Evolutionary conservation across 2,113 vertebrate species (phyloP), one percentile per base, ranked within the genome.

Genomic region (Triplophysa tibetana): DNA sequence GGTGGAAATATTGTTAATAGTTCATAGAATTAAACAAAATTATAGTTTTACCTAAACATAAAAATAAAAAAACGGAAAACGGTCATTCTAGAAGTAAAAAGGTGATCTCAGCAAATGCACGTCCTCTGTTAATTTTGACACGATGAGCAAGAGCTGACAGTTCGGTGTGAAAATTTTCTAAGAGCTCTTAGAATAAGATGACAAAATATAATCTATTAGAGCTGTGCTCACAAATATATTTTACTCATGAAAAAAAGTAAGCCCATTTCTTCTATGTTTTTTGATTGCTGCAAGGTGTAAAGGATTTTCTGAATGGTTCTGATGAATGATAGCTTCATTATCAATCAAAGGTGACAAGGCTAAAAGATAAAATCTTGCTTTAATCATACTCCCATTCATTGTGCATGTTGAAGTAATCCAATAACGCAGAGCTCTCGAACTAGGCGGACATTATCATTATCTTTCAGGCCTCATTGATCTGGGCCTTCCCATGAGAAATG

Each of bases 401-500:
- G 68, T 78, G 76, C 72, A 72, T 72, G 78, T 79, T 85, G 84
- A 83, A 64, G 75, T 82, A 78, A 84, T 67, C 73, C 76, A 77
- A 80, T 87, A 70, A 83, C 61, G 45, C 38, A 54, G 64, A 56
- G 69, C 81, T 77, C 78, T 67, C 54, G 62, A 79, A 82, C 79
- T 70, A 80, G 43, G 79, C 75, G 75, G 83, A 87, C 81, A 85
- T 50, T 58, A 77, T 83, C 67, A 45, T 83, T 52, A 66, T 79
- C 81, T 82, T 81, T 77, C 66, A 81, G 77, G 24, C 74, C n/a
- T 50, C 75, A 84, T 78, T 85, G 74, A 85, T 86, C 76, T 80
- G 77, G 54, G 12, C 21, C 76, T 38, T 81, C 82, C 81, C 83
- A 64, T 66, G 77, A 81, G 80, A 77, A 50, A 80, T 52, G 74